These are phyloP conservation scores for Graptemys geographica DNA, from an alignment of 2,797 vertebrate genomes.

Conservation along the genomic window DNA sequence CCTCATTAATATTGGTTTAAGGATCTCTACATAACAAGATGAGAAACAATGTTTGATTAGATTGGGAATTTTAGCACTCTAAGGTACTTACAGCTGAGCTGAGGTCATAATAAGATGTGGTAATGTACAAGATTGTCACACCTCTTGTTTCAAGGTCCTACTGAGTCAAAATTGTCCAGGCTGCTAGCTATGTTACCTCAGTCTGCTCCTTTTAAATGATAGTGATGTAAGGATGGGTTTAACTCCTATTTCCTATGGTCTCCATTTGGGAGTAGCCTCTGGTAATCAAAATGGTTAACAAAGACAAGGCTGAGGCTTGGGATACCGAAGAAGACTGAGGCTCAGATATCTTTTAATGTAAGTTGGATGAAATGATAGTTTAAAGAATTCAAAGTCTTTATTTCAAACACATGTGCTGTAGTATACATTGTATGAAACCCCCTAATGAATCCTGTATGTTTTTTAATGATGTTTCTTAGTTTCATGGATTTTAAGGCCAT, in stretches of 20 bases:
- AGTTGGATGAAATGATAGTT: not conserved
- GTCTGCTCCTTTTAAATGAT: not conserved
- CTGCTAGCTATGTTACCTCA: not conserved
- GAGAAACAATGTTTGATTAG: not conserved
- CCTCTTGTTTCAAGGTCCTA: not conserved
- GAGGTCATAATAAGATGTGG: not conserved
- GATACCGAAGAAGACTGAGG: fast-evolving
- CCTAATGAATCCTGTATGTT: not conserved
- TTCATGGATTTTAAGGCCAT: not conserved
- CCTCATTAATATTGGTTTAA: not conserved
- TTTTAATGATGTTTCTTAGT: not conserved
- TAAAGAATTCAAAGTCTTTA: not conserved
- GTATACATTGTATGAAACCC: not conserved
- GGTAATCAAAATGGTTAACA: fast-evolving
- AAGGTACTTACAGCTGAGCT: not conserved
- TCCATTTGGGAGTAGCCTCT: fast-evolving
- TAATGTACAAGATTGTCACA: not conserved
- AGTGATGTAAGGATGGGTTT: fast-evolving
- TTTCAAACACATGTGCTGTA: not conserved
- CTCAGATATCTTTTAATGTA: fast-evolving
- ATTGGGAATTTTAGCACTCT: not conserved
- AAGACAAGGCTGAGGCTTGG: fast-evolving
- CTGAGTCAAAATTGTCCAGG: fast-evolving
- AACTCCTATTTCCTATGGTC: fast-evolving
- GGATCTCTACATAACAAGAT: not conserved